phyloP scores from a whole-genome alignment of 2,888 invertebrate species.

The Sinhomidia bicolor region DNA sequence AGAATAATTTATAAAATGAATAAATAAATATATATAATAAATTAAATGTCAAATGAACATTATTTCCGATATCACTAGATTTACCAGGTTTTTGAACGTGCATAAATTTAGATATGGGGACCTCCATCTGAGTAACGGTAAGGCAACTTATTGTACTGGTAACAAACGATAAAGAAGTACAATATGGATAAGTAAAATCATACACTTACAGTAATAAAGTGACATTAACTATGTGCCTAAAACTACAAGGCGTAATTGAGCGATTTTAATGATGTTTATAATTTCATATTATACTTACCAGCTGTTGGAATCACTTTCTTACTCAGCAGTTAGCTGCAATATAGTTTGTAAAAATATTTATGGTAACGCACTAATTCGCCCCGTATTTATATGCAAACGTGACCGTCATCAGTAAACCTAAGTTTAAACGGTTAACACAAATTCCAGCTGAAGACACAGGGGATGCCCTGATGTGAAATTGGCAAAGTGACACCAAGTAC shows the following conservation, averaged over 20 bases:
- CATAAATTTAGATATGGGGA: conserved; percentile 80
- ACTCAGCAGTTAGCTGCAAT: neutral
- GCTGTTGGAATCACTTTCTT: neutral
- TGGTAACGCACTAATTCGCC: no score
- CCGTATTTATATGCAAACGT: neutral
- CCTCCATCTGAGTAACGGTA: conserved; percentile 76
- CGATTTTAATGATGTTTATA: no score
- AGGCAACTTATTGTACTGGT: conserved; percentile 40
- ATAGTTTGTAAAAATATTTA: no score
- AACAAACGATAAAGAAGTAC: neutral
- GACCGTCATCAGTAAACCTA: neutral
- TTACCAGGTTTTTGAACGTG: conserved; percentile 80
- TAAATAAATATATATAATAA: neutral
- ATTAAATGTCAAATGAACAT: neutral
- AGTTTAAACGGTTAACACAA: no score
- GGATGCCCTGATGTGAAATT: neutral
- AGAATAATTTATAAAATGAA: neutral
- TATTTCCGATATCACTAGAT: neutral
- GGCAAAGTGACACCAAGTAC: neutral
- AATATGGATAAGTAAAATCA: no score
- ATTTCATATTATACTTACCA: no score
- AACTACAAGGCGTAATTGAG: no score
- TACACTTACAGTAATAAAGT: no score
- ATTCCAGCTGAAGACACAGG: neutral
- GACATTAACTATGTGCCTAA: no score